A percentile compares a stretch with the other conserved stretches of the same genome.
These are phyloP conservation scores for Microcebus tavaratra DNA, from an alignment of 2,113 vertebrate species.

Conservation along the genomic window DNA sequence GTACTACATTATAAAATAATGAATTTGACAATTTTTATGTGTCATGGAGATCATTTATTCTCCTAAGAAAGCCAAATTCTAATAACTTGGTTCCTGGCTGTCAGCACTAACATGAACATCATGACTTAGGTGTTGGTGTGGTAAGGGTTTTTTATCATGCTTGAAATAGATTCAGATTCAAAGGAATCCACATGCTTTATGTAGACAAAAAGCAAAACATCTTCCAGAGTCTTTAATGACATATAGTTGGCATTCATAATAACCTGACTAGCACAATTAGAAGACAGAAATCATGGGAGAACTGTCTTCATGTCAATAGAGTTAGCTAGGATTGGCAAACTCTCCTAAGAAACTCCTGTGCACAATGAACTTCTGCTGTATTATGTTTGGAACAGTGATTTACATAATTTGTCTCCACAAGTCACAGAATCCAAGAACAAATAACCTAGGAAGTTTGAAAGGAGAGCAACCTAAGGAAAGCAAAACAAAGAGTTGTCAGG, in stretches of 20 bases:
- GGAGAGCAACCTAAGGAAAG: neutral
- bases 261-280: neutral
- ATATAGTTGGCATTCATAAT: neutral
- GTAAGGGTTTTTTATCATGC: neutral
- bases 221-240: neutral
- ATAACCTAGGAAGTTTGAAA: conserved; percentile 36
- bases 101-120: neutral
- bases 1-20: neutral
- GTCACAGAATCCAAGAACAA: conserved; percentile 46
- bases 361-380: neutral
- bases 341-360: neutral
- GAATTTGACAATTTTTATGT: neutral
- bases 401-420: conserved; percentile 28
- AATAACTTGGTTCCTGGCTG: neutral
- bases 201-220: conserved; percentile 16
- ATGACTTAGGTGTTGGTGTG: neutral
- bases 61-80: neutral
- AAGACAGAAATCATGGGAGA: neutral
- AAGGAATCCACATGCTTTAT: neutral
- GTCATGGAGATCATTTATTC: neutral
- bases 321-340: neutral
- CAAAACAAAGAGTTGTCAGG: neutral
- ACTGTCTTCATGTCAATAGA: neutral
- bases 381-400: conserved; percentile 26
- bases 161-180: neutral